Conservation (phyloP, 2,797 vertebrate species). For the Cygnus olor region DNA sequence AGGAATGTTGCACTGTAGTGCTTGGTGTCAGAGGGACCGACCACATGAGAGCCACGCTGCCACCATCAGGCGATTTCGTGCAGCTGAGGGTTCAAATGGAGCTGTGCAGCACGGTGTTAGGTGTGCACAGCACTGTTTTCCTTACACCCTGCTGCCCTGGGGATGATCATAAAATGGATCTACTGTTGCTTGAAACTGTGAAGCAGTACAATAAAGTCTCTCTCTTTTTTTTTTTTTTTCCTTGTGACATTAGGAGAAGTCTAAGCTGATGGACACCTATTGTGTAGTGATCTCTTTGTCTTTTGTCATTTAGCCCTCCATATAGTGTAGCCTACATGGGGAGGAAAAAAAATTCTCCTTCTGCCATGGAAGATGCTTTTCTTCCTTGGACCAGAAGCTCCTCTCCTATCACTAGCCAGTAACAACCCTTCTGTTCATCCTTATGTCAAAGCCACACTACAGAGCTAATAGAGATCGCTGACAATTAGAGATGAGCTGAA, state of each 20-base stretch:
- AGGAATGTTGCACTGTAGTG: rapidly evolving
- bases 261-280: not conserved
- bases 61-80: not conserved
- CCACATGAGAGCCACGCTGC: not conserved
- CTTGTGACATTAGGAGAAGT: not conserved
- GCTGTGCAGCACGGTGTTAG: not conserved
- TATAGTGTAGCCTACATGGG: not conserved
- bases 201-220: not conserved
- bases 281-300: not conserved
- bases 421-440: constrained; percentile 81
- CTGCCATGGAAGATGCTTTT: constrained; percentile 70
- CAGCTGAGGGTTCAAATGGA: not conserved
- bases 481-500: constrained; percentile 65
- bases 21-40: not conserved
- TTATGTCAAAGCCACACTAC: constrained; percentile 75
- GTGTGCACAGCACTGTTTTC: not conserved
- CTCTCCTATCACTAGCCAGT: constrained; percentile 78
- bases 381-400: constrained; percentile 75
- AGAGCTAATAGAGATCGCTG: constrained; percentile 74
- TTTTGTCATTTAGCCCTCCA: constrained; percentile 11
- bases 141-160: not conserved
- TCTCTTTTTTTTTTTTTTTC: not conserved
- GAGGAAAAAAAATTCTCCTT: constrained; percentile 14
- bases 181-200: not conserved
- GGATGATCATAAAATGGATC: not conserved